Conservation (phyloP, 2,113 vertebrate genomes). For the Caretta caretta region DNA sequence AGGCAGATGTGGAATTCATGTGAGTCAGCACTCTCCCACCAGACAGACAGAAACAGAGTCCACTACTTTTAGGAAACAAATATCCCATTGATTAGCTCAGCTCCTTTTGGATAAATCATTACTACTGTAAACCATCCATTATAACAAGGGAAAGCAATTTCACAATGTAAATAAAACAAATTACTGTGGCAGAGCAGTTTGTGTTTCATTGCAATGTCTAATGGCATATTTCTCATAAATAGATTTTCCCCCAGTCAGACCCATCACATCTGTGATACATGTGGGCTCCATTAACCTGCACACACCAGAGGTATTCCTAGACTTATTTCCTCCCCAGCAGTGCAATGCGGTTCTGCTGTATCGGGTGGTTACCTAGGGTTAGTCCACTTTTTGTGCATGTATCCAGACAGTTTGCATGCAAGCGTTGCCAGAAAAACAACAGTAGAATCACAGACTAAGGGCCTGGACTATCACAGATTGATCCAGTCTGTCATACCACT, state of each 20-base stretch:
- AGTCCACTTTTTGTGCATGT: conserved; percentile 61
- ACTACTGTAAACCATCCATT: conserved; percentile 58
- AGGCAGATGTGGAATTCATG: conserved; percentile 53
- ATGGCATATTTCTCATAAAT: conserved; percentile 63
- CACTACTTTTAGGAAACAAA: conserved; percentile 32
- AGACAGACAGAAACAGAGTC: conserved; percentile 61
- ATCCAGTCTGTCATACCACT: not conserved
- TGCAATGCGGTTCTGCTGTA: conserved; percentile 49
- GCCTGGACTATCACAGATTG: not conserved
- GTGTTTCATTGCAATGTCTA: conserved; percentile 71
- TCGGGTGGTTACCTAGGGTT: conserved; percentile 52
- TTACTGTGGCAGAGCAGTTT: conserved; percentile 62
- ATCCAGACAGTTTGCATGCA: conserved; percentile 51
- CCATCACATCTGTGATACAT: conserved; percentile 53
- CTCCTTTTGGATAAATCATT: conserved; percentile 64
- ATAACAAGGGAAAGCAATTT: conserved; percentile 64
- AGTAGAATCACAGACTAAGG: conserved; percentile 26
- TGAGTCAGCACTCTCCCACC: conserved; percentile 50
- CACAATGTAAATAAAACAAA: conserved; percentile 72
- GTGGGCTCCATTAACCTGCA: conserved; percentile 48
- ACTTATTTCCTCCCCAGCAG: conserved; percentile 60
- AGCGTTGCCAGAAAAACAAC: conserved; percentile 40
- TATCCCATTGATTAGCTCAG: conserved; percentile 25
- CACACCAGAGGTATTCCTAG: conserved; percentile 39
- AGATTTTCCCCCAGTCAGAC: conserved; percentile 57